Percentiles rank a stretch among this genome's conserved stretches.
These are phyloP conservation scores for Bombus superbus DNA, from an alignment of 1,140 invertebrate genomes.

Conservation along the genomic window DNA sequence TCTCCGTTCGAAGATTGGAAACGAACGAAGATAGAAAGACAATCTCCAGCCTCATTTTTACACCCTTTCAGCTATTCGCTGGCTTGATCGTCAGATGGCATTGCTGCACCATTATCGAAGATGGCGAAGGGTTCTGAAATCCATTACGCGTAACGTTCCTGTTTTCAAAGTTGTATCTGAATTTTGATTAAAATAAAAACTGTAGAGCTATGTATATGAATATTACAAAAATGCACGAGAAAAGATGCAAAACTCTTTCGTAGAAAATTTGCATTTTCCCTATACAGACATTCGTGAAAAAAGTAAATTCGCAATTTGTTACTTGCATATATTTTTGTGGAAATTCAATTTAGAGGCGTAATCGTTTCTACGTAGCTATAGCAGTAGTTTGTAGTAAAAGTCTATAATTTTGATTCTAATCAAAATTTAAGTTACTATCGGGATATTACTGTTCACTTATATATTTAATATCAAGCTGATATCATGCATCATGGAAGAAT, in stretches of 20 bases:
- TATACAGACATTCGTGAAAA: too few relatives aligned
- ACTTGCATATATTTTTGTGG: not conserved
- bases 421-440: not conserved
- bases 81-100: conserved; percentile 34
- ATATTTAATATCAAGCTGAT: not conserved
- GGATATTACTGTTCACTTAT: not conserved
- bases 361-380: too few relatives aligned
- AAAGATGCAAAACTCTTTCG: not conserved
- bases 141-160: not conserved
- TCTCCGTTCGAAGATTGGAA: conserved; percentile 33
- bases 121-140: conserved; percentile 16
- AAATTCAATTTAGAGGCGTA: not conserved
- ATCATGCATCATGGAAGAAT: not conserved
- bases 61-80: conserved; percentile 13
- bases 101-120: not conserved
- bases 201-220: not conserved
- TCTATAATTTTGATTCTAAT: not conserved
- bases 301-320: too few relatives aligned
- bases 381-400: too few relatives aligned
- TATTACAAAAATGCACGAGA: not conserved
- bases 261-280: not conserved
- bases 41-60: conserved; percentile 39
- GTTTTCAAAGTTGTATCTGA: not conserved
- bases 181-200: not conserved
- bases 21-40: conserved; percentile 39